phyloP scores from a whole-genome alignment of 2,888 invertebrate genomes.

The Bruchidius siliquastri region DNA sequence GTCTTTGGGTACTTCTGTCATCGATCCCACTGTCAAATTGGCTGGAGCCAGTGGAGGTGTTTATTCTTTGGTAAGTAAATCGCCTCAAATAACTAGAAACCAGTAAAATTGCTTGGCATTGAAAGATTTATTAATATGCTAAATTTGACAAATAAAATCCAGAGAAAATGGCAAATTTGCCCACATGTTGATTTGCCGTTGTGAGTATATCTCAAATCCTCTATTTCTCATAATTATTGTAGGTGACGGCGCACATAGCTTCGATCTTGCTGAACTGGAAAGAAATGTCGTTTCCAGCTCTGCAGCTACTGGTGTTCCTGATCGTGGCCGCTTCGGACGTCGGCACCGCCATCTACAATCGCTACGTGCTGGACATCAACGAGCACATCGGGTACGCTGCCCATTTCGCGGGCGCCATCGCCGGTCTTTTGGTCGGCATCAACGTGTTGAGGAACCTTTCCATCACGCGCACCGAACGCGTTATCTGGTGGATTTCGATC shows the following conservation, averaged over 20 bases:
- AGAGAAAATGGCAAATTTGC: too few relatives aligned
- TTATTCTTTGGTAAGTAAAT: slow-evolving; percentile 89
- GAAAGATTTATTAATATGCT: too few relatives aligned
- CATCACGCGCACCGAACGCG: slow-evolving; percentile 56
- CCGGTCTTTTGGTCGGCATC: slow-evolving; percentile 70
- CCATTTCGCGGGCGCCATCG: slow-evolving; percentile 72
- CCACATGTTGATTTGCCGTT: too few relatives aligned
- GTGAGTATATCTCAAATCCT: too few relatives aligned
- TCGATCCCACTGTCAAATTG: slow-evolving; percentile 74
- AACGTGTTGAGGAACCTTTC: slow-evolving; percentile 60
- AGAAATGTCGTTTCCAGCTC: slow-evolving; percentile 91
- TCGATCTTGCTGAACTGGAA: slow-evolving; percentile 69
- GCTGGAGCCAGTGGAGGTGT: slow-evolving; percentile 96
- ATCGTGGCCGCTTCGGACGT: slow-evolving; percentile 79
- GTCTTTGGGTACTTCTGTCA: slow-evolving; percentile 78
- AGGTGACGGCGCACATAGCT: neutral
- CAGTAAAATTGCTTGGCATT: too few relatives aligned
- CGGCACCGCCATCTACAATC: slow-evolving; percentile 85
- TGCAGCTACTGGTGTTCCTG: slow-evolving; percentile 78
- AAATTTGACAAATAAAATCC: too few relatives aligned
- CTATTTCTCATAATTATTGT: slow-evolving; percentile 54
- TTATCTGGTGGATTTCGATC: slow-evolving; percentile 66
- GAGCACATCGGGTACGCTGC: slow-evolving; percentile 91
- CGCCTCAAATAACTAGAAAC: too few relatives aligned
- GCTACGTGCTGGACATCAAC: slow-evolving; percentile 65